phyloP scores from a whole-genome alignment of 2,888 invertebrate genomes.

The Plebejus anna region DNA sequence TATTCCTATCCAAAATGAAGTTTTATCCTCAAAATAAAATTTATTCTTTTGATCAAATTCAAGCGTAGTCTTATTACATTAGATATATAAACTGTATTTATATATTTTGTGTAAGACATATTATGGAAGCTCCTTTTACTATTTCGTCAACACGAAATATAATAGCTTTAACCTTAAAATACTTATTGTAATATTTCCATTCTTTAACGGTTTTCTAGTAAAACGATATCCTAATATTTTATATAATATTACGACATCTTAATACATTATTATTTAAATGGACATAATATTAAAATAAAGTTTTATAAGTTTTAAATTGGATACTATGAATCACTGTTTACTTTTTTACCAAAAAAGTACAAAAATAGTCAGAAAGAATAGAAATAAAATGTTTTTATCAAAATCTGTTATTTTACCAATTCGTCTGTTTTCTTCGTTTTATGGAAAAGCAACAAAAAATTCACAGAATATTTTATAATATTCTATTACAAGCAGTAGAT shows the following conservation, averaged over 20 bases:
- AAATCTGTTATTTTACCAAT: background rate
- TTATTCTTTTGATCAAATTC: background rate
- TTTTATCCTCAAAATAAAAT: background rate
- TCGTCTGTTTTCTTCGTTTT: background rate
- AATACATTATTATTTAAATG: background rate
- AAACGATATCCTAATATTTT: conserved; percentile 2
- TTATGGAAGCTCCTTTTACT: conserved; percentile 50
- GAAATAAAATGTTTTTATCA: background rate
- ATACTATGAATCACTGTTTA: conserved; percentile 12
- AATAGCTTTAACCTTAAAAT: conserved; percentile 47
- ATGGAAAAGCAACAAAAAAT: background rate
- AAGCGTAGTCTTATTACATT: conserved; percentile 59
- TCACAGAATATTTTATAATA: conserved; percentile 10
- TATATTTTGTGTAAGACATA: conserved; percentile 65
- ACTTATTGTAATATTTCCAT: conserved; percentile 33
- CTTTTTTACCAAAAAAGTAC: background rate
- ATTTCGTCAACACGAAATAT: conserved; percentile 71
- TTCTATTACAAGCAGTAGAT: conserved; percentile 39
- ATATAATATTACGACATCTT: background rate
- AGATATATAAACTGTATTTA: conserved; percentile 71
- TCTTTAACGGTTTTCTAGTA: conserved; percentile 36
- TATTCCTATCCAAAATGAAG: background rate
- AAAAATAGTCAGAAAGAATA: conserved; percentile 16
- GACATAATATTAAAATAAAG: background rate
- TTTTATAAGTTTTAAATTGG: background rate